phyloP scores from a whole-genome alignment of 2,113 vertebrate genomes.

The Gnathonemus echidnorhynchus region DNA sequence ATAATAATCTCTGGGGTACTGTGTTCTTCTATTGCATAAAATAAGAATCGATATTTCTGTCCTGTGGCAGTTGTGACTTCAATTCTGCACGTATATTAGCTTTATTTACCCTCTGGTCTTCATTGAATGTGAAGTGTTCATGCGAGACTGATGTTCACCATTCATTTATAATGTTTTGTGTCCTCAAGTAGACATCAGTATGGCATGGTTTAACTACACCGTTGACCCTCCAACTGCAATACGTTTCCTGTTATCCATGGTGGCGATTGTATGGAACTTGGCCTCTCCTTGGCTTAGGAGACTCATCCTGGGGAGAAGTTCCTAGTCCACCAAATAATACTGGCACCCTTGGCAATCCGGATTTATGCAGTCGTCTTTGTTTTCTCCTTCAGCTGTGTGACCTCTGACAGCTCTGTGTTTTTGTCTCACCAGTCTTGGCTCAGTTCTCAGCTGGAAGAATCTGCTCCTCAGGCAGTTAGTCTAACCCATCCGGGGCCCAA shows the following conservation, averaged over 20 bases:
- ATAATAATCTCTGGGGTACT: not conserved
- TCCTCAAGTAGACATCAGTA: constrained; percentile 26
- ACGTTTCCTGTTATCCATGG: not conserved
- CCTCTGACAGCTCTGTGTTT: not conserved
- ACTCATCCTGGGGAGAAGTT: not conserved
- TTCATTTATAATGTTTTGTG: constrained; percentile 13
- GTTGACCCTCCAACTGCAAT: constrained; percentile 7
- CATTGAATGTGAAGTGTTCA: not conserved
- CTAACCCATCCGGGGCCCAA: not conserved
- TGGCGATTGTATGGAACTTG: not conserved
- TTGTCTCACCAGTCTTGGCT: not conserved
- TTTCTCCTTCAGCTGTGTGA: not conserved
- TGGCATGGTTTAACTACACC: constrained; percentile 29
- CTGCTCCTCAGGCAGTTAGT: not conserved
- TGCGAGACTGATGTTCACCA: not conserved
- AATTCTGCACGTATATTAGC: not conserved
- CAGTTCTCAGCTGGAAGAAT: not conserved
- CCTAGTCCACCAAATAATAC: not conserved
- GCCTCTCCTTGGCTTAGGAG: not conserved
- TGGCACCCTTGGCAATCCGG: not conserved
- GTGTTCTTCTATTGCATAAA: not conserved
- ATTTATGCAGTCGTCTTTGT: not conserved
- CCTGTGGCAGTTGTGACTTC: not conserved
- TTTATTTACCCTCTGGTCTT: not conserved
- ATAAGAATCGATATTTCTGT: not conserved